Evolutionary conservation across 2,113 vertebrate genomes (phyloP).

Genomic region (Monopterus albus): DNA sequence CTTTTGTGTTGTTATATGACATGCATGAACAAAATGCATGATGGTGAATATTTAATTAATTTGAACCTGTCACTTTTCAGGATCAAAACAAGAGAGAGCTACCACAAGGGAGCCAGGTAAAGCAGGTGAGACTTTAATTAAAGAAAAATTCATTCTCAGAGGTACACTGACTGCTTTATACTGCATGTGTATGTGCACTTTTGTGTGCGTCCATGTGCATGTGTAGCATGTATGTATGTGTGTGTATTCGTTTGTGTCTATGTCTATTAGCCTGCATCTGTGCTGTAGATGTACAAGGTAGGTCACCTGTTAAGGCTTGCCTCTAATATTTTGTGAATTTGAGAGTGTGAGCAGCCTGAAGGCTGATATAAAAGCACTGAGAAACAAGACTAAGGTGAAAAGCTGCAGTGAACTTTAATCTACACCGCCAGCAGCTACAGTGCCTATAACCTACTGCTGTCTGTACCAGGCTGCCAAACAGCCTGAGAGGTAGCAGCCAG

Average conservation of each 20-base stretch:
- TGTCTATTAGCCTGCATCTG: conserved; percentile 48
- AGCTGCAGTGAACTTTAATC: conserved; percentile 40
- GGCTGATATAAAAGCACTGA: conserved; percentile 60
- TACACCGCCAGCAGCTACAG: conserved; percentile 19
- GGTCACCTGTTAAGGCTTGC: conserved; percentile 67
- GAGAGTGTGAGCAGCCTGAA: conserved; percentile 46
- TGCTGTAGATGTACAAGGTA: conserved; percentile 33
- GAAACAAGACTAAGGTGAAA: conserved; percentile 49
- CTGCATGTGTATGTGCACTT: conserved; percentile 17
- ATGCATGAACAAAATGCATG: no score
- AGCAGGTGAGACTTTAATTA: conserved; percentile 88
- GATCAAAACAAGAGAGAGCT: conserved; percentile 87
- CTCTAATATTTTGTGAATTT: conserved; percentile 74
- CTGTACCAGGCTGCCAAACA: conserved; percentile 42
- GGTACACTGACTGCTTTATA: conserved; percentile 1
- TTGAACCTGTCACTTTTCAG: conserved; percentile 73
- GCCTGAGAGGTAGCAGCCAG: conserved; percentile 27
- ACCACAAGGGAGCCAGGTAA: conserved; percentile 91
- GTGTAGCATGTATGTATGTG: conserved; percentile 26
- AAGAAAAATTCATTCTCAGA: neutral
- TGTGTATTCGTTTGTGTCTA: conserved; percentile 31
- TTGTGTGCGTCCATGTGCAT: conserved; percentile 45
- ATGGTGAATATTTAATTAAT: conserved; percentile 24
- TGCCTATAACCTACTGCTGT: conserved; percentile 45
- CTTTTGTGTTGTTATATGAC: no score